Conservation (phyloP, 1,140 invertebrate species). For the Drosophila pectinifera region DNA sequence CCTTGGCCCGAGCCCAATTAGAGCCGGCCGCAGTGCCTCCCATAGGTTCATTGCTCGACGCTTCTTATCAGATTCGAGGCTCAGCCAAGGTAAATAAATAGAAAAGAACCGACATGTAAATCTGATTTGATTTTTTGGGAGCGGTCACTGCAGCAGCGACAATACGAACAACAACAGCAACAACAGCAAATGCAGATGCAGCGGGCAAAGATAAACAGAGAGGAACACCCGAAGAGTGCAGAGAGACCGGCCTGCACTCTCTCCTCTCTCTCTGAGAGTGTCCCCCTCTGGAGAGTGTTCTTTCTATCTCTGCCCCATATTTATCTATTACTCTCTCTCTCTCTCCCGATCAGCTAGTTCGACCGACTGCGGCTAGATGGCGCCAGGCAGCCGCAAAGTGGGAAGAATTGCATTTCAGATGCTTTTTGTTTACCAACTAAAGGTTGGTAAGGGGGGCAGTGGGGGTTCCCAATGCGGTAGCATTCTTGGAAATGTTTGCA, state of each 20-base stretch:
- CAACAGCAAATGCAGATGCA: slow-evolving; percentile 54
- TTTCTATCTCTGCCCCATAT: neutral
- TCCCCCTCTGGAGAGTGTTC: slow-evolving; percentile 11
- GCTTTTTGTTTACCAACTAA: slow-evolving; percentile 47
- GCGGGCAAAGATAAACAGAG: slow-evolving; percentile 75
- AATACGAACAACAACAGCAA: slow-evolving; percentile 31
- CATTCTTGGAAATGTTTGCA: slow-evolving; percentile 72
- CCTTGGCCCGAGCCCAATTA: slow-evolving; percentile 29
- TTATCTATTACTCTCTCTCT: slow-evolving; percentile 21
- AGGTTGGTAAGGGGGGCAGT: neutral
- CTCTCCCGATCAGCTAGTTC: slow-evolving; percentile 48
- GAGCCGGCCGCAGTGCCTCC: neutral
- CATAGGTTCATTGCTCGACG: slow-evolving; percentile 17
- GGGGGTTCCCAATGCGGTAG: slow-evolving; percentile 45
- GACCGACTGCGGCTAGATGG: slow-evolving; percentile 56
- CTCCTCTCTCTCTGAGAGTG: slow-evolving; percentile 33
- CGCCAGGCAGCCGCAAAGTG: slow-evolving; percentile 43
- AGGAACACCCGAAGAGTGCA: slow-evolving; percentile 21
- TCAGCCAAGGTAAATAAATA: slow-evolving; percentile 43
- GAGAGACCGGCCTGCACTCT: slow-evolving; percentile 16
- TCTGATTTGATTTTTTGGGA: slow-evolving; percentile 70
- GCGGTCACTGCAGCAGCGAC: slow-evolving; percentile 54
- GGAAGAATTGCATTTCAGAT: slow-evolving; percentile 53
- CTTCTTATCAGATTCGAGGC: slow-evolving; percentile 56
- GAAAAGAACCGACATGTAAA: slow-evolving; percentile 51